Percentiles rank a stretch among this genome's conserved stretches.
These are phyloP conservation scores for Drosophila borealis DNA, from an alignment of 2,888 invertebrate genomes.

Conservation along the genomic window DNA sequence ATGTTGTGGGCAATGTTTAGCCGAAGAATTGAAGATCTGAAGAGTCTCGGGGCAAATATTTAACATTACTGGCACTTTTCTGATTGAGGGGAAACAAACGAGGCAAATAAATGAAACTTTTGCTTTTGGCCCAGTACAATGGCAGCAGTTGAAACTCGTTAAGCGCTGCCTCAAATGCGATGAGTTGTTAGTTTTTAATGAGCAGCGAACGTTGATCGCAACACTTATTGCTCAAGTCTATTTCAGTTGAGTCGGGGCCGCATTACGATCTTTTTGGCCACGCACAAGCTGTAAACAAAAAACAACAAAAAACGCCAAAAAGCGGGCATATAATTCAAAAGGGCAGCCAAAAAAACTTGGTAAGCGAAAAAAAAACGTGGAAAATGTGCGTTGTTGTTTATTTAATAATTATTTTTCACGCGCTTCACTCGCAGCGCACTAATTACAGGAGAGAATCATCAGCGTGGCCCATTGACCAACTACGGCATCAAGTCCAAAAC, in stretches of 20 bases:
- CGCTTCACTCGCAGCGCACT: constrained; percentile 28
- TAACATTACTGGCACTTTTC: constrained; percentile 51
- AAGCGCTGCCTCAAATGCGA: constrained; percentile 53
- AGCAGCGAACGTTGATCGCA: constrained; percentile 57
- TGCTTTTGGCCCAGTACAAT: constrained; percentile 41
- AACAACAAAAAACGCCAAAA: constrained; percentile 21
- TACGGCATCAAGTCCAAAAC: constrained; percentile 10
- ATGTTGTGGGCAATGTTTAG: constrained; percentile 17
- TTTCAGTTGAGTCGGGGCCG: constrained; percentile 23
- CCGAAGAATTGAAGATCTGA: constrained; percentile 3
- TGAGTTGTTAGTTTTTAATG: constrained; percentile 69
- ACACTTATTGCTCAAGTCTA: constrained; percentile 42
- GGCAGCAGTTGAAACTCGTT: constrained; percentile 64
- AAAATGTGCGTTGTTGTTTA: constrained; percentile 51
- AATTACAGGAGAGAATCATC: constrained; percentile 57
- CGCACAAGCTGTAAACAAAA: constrained; percentile 51
- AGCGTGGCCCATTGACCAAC: constrained; percentile 60
- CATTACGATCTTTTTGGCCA: constrained; percentile 64
- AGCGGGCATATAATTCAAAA: constrained; percentile 54
- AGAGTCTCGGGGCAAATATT: constrained; percentile 23
- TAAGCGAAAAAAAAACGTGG: constrained; percentile 35
- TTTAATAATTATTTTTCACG: constrained; percentile 34
- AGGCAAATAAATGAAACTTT: constrained; percentile 57
- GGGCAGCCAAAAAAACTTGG: constrained; percentile 29
- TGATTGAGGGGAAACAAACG: constrained; percentile 20